These are phyloP conservation scores for Meles meles DNA, from an alignment of 2,113 vertebrate genomes.

Conservation along the genomic window DNA sequence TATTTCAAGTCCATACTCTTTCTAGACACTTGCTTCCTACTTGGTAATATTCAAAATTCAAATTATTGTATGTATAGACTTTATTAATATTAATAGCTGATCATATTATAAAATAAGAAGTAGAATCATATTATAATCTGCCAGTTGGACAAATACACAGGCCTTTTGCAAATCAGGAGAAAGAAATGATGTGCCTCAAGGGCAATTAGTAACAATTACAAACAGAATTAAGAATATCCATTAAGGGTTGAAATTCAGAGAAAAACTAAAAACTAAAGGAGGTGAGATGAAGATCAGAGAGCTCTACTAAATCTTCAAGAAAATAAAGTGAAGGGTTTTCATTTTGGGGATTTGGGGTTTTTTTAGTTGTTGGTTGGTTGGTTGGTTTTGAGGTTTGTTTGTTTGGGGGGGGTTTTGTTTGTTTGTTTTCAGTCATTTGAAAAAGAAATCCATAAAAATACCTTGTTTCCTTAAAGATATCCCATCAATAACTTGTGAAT, in stretches of 20 bases:
- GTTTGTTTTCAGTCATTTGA: neutral
- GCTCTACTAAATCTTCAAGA: neutral
- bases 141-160: neutral
- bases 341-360: neutral
- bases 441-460: constrained; percentile 48
- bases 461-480: constrained; percentile 48
- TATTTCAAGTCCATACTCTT: neutral
- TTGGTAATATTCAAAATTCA: neutral
- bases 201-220: neutral
- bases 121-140: neutral
- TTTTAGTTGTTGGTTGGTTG: neutral
- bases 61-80: neutral
- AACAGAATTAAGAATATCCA: neutral
- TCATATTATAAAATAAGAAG: constrained; percentile 20
- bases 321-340: neutral
- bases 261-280: neutral
- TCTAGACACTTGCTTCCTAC: neutral
- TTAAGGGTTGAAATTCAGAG: neutral
- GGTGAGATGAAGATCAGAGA: neutral
- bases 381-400: neutral
- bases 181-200: neutral
- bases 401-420: neutral
- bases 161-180: neutral
- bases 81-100: neutral
- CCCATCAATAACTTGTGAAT: constrained; percentile 10